Percentiles rank a stretch among this genome's conserved stretches.
These are phyloP conservation scores for Zonitis immaculata DNA, from an alignment of 2,888 invertebrate species.

Conservation along the genomic window DNA sequence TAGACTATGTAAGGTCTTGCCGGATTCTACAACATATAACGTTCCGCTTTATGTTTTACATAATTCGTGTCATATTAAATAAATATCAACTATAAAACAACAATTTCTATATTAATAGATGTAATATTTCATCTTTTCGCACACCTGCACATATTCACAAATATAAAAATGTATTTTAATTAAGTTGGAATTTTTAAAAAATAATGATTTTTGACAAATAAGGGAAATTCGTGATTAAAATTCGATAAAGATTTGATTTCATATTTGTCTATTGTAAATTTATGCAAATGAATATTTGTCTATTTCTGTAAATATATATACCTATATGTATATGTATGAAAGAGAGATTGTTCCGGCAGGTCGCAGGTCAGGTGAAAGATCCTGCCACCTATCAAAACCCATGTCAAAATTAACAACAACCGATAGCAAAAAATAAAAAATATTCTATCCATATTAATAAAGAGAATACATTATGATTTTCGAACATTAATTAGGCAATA, in stretches of 20 bases:
- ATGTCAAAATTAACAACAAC: too few species aligned
- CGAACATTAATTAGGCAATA: too few species aligned
- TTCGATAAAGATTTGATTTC: constrained; percentile 8
- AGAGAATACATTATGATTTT: too few species aligned
- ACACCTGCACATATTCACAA: constrained; percentile 1
- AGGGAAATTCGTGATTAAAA: constrained; percentile 3
- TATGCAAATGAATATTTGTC: constrained; percentile 13
- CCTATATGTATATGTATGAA: too few species aligned
- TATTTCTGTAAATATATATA: too few species aligned
- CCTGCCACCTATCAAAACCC: constrained; percentile 13
- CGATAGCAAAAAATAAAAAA: too few species aligned
- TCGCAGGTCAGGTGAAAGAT: constrained; percentile 18
- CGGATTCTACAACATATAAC: neutral
- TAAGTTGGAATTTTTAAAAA: too few species aligned
- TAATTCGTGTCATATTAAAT: constrained; percentile 8
- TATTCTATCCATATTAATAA: too few species aligned
- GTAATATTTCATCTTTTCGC: neutral
- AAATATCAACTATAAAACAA: constrained; percentile 2
- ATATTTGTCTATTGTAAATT: constrained; percentile 16
- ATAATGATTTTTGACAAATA: too few species aligned
- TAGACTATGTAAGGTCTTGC: too few species aligned
- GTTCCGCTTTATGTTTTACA: constrained; percentile 1
- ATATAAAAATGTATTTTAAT: too few species aligned
- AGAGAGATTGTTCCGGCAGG: constrained; percentile 15
- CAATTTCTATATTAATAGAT: constrained; percentile 1